Conservation (phyloP, 2,113 vertebrate species). For the Gila orcuttii region DNA sequence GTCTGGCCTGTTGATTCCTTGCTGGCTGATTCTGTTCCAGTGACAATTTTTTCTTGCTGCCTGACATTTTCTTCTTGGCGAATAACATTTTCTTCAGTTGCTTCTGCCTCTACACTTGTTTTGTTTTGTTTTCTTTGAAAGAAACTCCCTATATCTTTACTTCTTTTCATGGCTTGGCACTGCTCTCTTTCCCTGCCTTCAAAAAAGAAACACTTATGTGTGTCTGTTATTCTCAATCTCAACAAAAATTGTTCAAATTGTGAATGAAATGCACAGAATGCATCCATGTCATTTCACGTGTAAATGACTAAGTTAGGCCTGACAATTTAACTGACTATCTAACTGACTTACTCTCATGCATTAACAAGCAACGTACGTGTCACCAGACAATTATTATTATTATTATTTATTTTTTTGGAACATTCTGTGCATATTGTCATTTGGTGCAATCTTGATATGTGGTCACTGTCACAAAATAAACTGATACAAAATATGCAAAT, state of each 20-base stretch:
- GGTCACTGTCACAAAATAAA: too few species aligned
- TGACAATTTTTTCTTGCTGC: slow-evolving; percentile 2
- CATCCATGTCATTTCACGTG: not conserved
- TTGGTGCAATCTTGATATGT: not conserved
- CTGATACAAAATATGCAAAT: too few species aligned
- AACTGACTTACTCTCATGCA: slow-evolving; percentile 1
- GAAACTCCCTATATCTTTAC: not conserved
- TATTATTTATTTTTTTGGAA: not conserved
- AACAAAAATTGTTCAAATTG: not conserved
- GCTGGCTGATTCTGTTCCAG: not conserved
- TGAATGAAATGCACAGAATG: not conserved
- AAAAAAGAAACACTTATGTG: not conserved
- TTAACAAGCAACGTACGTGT: not conserved
- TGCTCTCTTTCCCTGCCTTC: slow-evolving; percentile 1
- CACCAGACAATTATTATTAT: not conserved
- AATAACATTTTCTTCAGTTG: not conserved
- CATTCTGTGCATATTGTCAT: not conserved
- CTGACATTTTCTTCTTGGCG: not conserved
- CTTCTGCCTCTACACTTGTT: slow-evolving; percentile 10
- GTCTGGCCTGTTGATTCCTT: slow-evolving; percentile 12
- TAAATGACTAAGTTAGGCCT: not conserved
- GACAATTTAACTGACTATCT: slow-evolving; percentile 5
- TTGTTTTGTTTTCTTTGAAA: not conserved
- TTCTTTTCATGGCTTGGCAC: not conserved
- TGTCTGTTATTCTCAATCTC: not conserved